Conservation (phyloP, 2,113 vertebrate genomes). For the Zapornia atra region DNA sequence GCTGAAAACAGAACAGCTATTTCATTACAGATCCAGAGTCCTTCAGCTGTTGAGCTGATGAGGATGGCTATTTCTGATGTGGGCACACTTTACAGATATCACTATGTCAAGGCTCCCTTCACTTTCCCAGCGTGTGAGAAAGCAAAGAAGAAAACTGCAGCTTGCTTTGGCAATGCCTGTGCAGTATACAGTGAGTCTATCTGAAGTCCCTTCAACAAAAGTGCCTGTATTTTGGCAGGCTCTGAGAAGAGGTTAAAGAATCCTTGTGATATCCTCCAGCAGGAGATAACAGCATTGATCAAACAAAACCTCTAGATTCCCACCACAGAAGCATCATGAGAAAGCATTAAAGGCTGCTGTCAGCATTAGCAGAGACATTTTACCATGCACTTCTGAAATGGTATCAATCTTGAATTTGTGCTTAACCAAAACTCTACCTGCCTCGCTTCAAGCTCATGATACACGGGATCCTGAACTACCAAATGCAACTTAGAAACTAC, state of each 20-base stretch:
- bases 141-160: background rate
- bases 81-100: background rate
- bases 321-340: rapidly evolving
- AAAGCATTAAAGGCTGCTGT: background rate
- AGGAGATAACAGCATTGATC: background rate
- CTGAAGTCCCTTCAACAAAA: rapidly evolving
- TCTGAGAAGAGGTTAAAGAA: background rate
- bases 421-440: background rate
- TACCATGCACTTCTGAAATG: background rate
- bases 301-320: background rate
- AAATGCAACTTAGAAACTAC: background rate
- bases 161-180: rapidly evolving
- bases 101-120: background rate
- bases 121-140: background rate
- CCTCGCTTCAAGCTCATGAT: background rate
- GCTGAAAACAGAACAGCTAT: background rate
- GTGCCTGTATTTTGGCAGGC: rapidly evolving
- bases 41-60: background rate
- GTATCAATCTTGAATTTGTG: background rate
- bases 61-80: background rate
- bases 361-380: background rate
- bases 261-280: background rate
- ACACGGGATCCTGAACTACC: background rate
- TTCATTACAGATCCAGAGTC: too few species aligned
- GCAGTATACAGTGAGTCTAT: background rate